Conservation (phyloP, 1,140 invertebrate genomes). For the Telenomus remus region DNA sequence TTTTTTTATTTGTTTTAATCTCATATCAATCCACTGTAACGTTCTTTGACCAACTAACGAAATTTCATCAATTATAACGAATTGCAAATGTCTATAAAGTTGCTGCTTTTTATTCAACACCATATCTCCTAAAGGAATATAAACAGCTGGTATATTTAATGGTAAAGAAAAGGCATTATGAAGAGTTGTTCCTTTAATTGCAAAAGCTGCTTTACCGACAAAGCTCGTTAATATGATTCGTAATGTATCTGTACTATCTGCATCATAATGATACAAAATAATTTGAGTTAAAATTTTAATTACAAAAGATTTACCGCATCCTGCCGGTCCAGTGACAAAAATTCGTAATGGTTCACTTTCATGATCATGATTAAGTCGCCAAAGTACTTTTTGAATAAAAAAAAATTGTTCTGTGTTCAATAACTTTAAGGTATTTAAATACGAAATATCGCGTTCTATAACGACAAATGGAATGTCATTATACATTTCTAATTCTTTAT, state of each 20-base stretch:
- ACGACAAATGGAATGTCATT: background rate
- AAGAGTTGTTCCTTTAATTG: constrained; percentile 3
- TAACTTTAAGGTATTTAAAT: background rate
- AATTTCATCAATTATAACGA: constrained; percentile 70
- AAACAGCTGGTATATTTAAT: constrained; percentile 1
- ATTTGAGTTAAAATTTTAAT: constrained; percentile 3
- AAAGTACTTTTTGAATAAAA: constrained; percentile 6
- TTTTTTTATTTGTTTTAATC: constrained; percentile 64
- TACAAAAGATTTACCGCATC: constrained; percentile 6
- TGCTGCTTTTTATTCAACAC: background rate
- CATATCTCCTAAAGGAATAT: background rate
- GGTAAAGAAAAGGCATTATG: constrained; percentile 11
- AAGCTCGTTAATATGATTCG: background rate
- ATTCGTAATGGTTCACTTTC: constrained; percentile 4
- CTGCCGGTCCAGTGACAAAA: constrained; percentile 6
- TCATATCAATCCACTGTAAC: constrained; percentile 52
- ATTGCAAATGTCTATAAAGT: constrained; percentile 36
- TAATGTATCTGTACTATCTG: no score
- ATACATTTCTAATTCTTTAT: constrained; percentile 1
- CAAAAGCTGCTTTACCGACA: constrained; percentile 5
- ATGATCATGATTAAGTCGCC: constrained; percentile 2
- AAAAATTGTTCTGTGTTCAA: constrained; percentile 5
- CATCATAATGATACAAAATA: background rate
- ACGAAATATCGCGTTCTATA: background rate
- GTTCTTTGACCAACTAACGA: constrained; percentile 62